A percentile compares a stretch with the other conserved stretches of the same genome.
phyloP scores from a whole-genome alignment of 2,113 vertebrate genomes.

The Spizaetus ornatus region DNA sequence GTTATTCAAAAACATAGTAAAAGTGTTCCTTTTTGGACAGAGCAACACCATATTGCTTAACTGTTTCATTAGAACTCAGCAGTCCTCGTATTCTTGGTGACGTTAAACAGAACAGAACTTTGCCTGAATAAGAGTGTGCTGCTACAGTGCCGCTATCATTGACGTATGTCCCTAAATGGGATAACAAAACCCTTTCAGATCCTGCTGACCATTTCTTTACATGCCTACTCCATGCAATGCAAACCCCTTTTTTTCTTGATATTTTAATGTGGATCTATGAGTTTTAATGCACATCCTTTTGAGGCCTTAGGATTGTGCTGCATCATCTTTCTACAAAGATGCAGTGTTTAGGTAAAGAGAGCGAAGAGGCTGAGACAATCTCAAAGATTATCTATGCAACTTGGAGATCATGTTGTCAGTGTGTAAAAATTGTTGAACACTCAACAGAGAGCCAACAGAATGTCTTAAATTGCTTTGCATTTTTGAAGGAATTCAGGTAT shows the following conservation, averaged over 20 bases:
- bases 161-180: background rate
- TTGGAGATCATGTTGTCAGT: background rate
- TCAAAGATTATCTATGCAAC: background rate
- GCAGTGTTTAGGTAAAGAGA: background rate
- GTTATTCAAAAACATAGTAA: background rate
- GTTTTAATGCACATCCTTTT: background rate
- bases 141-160: background rate
- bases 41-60: background rate
- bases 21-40: background rate
- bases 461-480: background rate
- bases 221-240: background rate
- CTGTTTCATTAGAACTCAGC: background rate
- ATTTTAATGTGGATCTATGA: background rate
- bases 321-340: background rate
- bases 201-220: background rate
- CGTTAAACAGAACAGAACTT: background rate
- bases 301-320: background rate
- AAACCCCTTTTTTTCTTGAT: background rate
- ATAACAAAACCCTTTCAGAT: background rate
- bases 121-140: background rate
- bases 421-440: background rate
- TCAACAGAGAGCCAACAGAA: background rate
- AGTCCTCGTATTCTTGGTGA: rapidly evolving
- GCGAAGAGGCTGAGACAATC: background rate
- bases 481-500: background rate